A percentile compares a stretch with the other conserved stretches of the same genome.
phyloP scores from a whole-genome alignment of 1,140 invertebrate species.

The Drosophila yakuba region DNA sequence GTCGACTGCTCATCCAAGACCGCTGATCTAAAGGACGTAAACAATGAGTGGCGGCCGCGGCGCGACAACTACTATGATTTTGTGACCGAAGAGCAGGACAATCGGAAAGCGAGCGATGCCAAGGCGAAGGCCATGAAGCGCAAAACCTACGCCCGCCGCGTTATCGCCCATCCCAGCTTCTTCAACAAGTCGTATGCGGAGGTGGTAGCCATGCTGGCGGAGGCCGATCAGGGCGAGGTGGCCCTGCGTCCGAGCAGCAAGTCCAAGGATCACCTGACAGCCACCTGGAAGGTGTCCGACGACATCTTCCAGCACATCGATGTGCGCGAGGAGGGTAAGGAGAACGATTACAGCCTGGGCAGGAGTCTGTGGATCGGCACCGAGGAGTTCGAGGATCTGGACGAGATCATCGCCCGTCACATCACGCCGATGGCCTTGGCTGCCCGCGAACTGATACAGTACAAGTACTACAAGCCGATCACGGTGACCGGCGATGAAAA shows the following conservation, averaged over 20 bases:
- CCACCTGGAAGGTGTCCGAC: constrained; percentile 99
- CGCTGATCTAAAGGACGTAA: constrained; percentile 96
- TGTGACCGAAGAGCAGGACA: constrained; percentile 92
- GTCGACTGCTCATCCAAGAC: constrained; percentile 97
- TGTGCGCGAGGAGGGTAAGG: constrained; percentile 97
- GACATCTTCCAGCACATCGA: constrained; percentile 98
- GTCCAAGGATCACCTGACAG: constrained; percentile 97
- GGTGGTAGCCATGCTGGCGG: constrained; percentile 95
- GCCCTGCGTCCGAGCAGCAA: constrained; percentile 98
- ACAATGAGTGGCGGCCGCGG: constrained; percentile 94
- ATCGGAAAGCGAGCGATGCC: constrained; percentile 91
- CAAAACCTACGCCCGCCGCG: constrained; percentile 94
- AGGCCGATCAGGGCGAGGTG: constrained; percentile 98
- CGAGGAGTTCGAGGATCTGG: constrained; percentile 98
- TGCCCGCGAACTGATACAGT: constrained; percentile 95
- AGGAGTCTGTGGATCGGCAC: constrained; percentile 92
- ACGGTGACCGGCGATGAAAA: constrained; percentile 86
- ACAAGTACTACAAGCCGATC: constrained; percentile 94
- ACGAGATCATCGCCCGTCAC: constrained; percentile 99
- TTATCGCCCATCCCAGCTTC: constrained; percentile 99
- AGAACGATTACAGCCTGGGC: constrained; percentile 98
- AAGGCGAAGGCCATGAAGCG: constrained; percentile 91
- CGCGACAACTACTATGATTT: constrained; percentile 97
- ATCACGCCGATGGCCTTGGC: constrained; percentile 98
- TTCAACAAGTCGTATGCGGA: constrained; percentile 98